Conservation (phyloP, 2,797 vertebrate genomes). For the Peromyscus attwateri region DNA sequence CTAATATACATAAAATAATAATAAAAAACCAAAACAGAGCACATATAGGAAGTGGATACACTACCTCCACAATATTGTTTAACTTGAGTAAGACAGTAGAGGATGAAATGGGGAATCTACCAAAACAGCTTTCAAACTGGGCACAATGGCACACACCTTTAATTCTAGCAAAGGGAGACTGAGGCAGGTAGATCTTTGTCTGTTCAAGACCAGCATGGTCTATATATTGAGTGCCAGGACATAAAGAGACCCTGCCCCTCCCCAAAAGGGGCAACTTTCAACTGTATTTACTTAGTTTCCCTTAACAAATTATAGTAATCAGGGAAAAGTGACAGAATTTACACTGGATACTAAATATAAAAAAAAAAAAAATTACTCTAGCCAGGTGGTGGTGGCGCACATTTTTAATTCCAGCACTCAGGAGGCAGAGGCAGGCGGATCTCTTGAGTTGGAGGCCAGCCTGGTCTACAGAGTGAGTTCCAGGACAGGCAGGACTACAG, state of each 20-base stretch:
- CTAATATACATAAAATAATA: neutral
- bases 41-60: neutral
- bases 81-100: neutral
- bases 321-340: conserved; percentile 15
- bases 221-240: neutral
- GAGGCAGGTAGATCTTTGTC: neutral
- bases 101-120: neutral
- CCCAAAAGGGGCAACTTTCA: neutral
- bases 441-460: neutral
- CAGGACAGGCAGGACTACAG: neutral
- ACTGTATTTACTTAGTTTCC: neutral
- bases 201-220: neutral
- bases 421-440: neutral
- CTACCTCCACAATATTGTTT: neutral
- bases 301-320: conserved; percentile 15
- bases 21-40: neutral
- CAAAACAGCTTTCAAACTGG: neutral
- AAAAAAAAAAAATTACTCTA: neutral
- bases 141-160: too few relatives aligned
- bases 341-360: conserved; percentile 3
- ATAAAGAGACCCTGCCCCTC: neutral
- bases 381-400: neutral
- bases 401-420: neutral
- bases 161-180: neutral
- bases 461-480: neutral